Conservation (phyloP, 2,113 vertebrate genomes). For the Pelvicachromis taeniatus region DNA sequence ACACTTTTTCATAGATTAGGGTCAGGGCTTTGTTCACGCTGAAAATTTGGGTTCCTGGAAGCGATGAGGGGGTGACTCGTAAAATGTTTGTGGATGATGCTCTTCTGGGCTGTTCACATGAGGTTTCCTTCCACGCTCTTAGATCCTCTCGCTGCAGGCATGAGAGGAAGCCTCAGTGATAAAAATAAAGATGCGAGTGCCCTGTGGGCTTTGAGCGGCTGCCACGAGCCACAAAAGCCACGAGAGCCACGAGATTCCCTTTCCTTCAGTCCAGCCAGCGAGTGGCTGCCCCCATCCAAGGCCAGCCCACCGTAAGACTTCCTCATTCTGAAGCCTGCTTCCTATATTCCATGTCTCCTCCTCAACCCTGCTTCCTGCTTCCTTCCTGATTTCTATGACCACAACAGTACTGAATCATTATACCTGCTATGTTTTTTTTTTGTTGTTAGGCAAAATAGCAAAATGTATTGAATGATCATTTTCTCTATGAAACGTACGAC, state of each 20-base stretch:
- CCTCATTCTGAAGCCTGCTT: background rate
- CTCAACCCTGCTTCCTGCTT: background rate
- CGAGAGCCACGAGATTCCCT: background rate
- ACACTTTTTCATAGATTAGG: background rate
- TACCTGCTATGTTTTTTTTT: fast-evolving
- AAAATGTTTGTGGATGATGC: background rate
- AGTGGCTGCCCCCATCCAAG: fast-evolving
- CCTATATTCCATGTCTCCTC: background rate
- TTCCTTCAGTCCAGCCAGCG: fast-evolving
- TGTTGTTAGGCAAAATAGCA: background rate
- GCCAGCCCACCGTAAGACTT: background rate
- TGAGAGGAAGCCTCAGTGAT: background rate
- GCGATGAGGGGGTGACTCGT: background rate
- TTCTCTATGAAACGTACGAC: background rate
- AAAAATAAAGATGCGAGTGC: background rate
- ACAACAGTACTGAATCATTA: background rate
- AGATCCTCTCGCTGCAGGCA: background rate
- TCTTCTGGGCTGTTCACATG: fast-evolving
- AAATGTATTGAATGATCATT: background rate
- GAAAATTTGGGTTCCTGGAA: background rate
- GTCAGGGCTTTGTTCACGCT: background rate
- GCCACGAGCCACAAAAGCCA: background rate
- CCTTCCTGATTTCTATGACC: background rate
- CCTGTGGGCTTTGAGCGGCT: background rate
- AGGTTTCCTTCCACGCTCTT: background rate